These are phyloP conservation scores for Oligia fasciuncula DNA, from an alignment of 2,888 invertebrate species.

Conservation along the genomic window DNA sequence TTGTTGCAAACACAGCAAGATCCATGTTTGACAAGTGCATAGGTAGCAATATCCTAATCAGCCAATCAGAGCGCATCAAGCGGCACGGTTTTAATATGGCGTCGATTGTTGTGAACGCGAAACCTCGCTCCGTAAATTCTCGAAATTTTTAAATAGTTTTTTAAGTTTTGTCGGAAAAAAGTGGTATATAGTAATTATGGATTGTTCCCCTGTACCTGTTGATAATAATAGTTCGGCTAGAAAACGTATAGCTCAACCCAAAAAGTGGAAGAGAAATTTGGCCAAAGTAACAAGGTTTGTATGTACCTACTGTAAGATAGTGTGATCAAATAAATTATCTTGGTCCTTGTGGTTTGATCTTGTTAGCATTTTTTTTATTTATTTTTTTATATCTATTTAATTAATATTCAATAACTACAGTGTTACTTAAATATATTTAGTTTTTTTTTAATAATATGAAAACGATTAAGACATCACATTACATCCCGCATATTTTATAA, in stretches of 20 bases:
- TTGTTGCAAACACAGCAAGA: conserved; percentile 33
- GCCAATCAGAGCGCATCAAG: conserved; percentile 39
- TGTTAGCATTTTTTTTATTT: conserved; percentile 1
- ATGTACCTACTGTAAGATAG: conserved; percentile 1
- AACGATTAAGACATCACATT: not conserved
- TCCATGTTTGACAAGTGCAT: conserved; percentile 32
- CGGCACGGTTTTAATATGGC: conserved; percentile 2
- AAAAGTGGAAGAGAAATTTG: conserved; percentile 12
- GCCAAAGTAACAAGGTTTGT: conserved; percentile 6
- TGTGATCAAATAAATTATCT: conserved; percentile 11
- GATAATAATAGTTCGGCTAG: conserved; percentile 16
- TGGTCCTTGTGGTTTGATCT: conserved; percentile 17
- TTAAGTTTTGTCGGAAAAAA: conserved; percentile 1
- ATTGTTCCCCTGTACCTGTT: not conserved
- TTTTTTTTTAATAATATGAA: not conserved
- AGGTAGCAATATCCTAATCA: conserved; percentile 36
- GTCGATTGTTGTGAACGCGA: not conserved
- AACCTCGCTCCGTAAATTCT: not conserved
- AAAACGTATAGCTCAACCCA: conserved; percentile 11
- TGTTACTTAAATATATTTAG: too few species aligned
- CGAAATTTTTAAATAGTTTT: conserved; percentile 1
- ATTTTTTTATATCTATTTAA: not conserved
- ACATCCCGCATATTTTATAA: conserved; percentile 9
- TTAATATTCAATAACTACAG: not conserved
- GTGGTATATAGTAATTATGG: conserved; percentile 2